Evolutionary conservation across 2,797 vertebrate genomes (phyloP).

Genomic region (Margarornis squamiger): DNA sequence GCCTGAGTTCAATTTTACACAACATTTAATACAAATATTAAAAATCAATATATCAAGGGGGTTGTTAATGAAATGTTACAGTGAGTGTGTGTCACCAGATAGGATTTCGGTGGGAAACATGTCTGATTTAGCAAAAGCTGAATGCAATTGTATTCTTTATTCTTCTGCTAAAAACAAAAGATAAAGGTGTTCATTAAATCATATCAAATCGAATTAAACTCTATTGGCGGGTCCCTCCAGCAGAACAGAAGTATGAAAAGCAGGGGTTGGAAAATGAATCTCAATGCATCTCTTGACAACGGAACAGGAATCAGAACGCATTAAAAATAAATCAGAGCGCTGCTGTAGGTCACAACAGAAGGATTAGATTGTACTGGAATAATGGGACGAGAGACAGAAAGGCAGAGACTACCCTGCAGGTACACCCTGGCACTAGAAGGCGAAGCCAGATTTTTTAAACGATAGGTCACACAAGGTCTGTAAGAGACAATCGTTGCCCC

Average conservation of each 20-base stretch:
- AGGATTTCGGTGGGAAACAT: constrained; percentile 68
- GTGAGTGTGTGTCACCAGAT: constrained; percentile 52
- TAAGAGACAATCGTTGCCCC: background rate
- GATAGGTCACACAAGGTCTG: background rate
- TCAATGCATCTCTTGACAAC: constrained; percentile 54
- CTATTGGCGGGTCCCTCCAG: constrained; percentile 58
- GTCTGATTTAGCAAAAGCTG: constrained; percentile 64
- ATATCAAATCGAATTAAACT: constrained; percentile 56
- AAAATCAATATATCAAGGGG: constrained; percentile 78
- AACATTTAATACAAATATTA: constrained; percentile 79
- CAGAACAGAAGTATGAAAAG: constrained; percentile 59
- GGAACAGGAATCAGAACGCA: constrained; percentile 50
- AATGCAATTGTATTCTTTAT: constrained; percentile 39
- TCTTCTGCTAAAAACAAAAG: constrained; percentile 56
- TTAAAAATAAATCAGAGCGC: constrained; percentile 62
- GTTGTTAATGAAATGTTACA: constrained; percentile 73
- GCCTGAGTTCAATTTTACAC: constrained; percentile 78
- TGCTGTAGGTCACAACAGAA: constrained; percentile 60
- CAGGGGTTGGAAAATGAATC: constrained; percentile 52
- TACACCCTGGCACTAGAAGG: background rate
- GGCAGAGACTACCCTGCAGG: constrained; percentile 9
- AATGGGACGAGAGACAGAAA: constrained; percentile 29
- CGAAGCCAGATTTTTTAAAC: background rate
- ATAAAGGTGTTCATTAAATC: constrained; percentile 69
- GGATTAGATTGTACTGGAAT: constrained; percentile 44